Base-by-base conservation (phyloP, 2,113 vertebrate species). In the Tyto alba region DNA sequence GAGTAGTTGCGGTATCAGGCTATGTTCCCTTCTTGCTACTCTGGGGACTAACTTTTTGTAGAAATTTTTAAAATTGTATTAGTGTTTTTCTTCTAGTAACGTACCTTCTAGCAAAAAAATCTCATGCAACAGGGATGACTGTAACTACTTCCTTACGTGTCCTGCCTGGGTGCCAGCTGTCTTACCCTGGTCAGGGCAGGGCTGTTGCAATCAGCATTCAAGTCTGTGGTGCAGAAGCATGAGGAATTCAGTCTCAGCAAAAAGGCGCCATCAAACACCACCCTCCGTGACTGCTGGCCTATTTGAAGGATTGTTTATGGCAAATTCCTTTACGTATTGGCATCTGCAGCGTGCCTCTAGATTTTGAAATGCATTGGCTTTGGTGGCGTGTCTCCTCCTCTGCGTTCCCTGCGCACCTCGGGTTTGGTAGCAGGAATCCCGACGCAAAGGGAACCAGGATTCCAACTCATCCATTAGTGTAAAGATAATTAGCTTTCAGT, bases 211-310 rank as follows among this genome's bases (percentile, higher is more conserved):
- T 89, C 59, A 7, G 38, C 9, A 1, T 87, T 78, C 30, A 16
- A 36, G 55, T 30, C 89, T 45, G 69, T 23, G 66, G 62, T 73
- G 53, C 73, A 71, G 68, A 36, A 90, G 26, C 63, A 26, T 0
- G 1, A 95, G 73, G 88, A 96, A 76, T 87, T 93, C 72, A 45
- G 47, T 16, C 78, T 88, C 81, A 88, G 92, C 93, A 95, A 30
- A 83, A 94, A 75, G 72, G 21, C 9, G 10, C 47, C 64, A 34
- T 73, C 27, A 7, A 14, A 29, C 78, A 59, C 79, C 78, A 62
- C 64, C 63, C 59, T 47, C 40, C 0, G 0, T n/a, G 71, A 48
- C 41, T 59, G 64, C 64, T 75, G 55, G 45, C 85, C 62, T 36
- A 9, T 75, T 64, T 72, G 53, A 30, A 80, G 41, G 63, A 11